Percentiles rank a stretch among this genome's conserved stretches.
These are phyloP conservation scores for Plagodis dolabraria DNA, from an alignment of 2,888 invertebrate species.

Conservation along the genomic window DNA sequence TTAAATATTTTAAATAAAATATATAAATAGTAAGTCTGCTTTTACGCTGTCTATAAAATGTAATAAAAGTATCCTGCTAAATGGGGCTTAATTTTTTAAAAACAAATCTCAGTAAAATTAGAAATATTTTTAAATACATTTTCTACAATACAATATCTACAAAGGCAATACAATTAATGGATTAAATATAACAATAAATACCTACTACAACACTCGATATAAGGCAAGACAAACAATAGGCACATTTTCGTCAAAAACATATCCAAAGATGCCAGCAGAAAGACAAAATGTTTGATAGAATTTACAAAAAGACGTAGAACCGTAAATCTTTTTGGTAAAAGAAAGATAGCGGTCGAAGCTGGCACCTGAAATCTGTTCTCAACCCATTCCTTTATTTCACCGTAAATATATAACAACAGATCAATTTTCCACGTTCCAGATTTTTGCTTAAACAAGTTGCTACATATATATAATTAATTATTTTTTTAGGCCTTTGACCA, in stretches of 20 bases:
- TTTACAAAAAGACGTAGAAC: slow-evolving; percentile 24
- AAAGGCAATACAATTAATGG: slow-evolving; percentile 18
- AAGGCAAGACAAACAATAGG: slow-evolving; percentile 22
- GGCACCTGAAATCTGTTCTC: slow-evolving; percentile 21
- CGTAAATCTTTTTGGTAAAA: slow-evolving; percentile 36
- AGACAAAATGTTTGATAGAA: slow-evolving; percentile 13
- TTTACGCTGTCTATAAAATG: no score
- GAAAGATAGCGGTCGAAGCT: slow-evolving; percentile 36
- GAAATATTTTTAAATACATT: background rate
- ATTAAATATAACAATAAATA: slow-evolving; percentile 38
- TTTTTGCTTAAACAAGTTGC: background rate
- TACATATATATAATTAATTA: no score
- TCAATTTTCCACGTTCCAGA: background rate
- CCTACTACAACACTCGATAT: slow-evolving; percentile 22
- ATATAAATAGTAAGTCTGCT: no score
- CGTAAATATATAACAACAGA: slow-evolving; percentile 1
- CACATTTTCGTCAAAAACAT: slow-evolving; percentile 22
- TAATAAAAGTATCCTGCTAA: no score
- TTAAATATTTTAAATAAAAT: no score
- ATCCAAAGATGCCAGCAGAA: slow-evolving; percentile 21
- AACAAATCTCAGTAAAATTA: background rate
- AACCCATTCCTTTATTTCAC: slow-evolving; percentile 29
- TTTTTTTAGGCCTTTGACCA: no score
- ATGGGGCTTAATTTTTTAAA: no score
- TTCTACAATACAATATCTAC: slow-evolving; percentile 19